A percentile compares a stretch with the other conserved stretches of the same genome.
These are phyloP conservation scores for Archocentrus centrarchus DNA, from an alignment of 2,113 vertebrate species.

Conservation along the genomic window DNA sequence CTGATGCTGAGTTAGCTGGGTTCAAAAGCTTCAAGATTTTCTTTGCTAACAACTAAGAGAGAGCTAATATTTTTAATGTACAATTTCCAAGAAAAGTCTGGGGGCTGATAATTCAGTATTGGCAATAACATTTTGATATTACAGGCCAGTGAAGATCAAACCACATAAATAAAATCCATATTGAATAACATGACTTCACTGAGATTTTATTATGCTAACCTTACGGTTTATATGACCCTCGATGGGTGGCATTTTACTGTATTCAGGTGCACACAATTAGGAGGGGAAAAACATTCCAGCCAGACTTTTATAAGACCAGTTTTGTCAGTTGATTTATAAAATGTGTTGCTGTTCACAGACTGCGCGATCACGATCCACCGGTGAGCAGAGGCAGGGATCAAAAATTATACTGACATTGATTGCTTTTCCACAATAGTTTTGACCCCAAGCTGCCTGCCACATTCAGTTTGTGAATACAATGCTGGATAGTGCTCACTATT, in stretches of 20 bases:
- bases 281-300: background rate
- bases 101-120: background rate
- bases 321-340: slow-evolving; percentile 9
- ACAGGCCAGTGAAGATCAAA: background rate
- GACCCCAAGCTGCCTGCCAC: slow-evolving; percentile 64
- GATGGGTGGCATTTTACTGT: slow-evolving; percentile 16
- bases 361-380: background rate
- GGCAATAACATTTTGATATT: slow-evolving; percentile 36
- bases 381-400: slow-evolving; percentile 38
- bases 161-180: slow-evolving; percentile 17
- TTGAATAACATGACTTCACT: slow-evolving; percentile 13
- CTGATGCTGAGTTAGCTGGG: background rate
- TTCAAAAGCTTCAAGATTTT: slow-evolving; percentile 27
- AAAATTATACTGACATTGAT: slow-evolving; percentile 37
- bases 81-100: slow-evolving; percentile 35
- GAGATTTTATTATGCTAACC: background rate
- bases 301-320: background rate
- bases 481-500: slow-evolving; percentile 33
- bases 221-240: background rate
- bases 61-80: slow-evolving; percentile 41
- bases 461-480: slow-evolving; percentile 57
- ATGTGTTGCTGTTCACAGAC: slow-evolving; percentile 3
- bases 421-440: slow-evolving; percentile 49
- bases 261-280: slow-evolving; percentile 12
- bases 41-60: slow-evolving; percentile 8